Base-by-base conservation (phyloP, 1,140 invertebrate genomes). In the Danaus melanippus region DNA sequence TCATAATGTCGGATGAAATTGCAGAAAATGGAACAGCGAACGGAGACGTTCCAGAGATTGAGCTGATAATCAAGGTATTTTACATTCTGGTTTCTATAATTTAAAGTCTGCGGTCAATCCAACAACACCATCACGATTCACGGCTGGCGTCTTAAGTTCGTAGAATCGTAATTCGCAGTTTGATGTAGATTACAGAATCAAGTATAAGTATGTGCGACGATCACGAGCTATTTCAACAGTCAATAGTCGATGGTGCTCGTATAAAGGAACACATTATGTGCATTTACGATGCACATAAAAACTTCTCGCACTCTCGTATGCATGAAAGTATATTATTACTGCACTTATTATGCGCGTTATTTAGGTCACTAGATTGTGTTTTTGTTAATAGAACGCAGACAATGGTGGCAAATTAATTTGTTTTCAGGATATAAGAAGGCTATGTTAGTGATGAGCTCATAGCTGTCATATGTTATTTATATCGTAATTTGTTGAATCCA, bases 11-110 rank as follows among this genome's bases (percentile, higher is more conserved):
- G 74, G 87, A 88, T 76, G 87, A 88, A 85, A 79, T 86, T 53
- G 81, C 84, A 50, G 86, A 87, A 66, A 91, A 92, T 80, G 90
- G 90, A 66, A 90, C 90, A 62, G 88, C 86, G 69, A 91, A 92
- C 81, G 91, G 90, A 68, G 91, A 92, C 71, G 92, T 93, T 66
- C 92, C 92, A 43, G 92, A 93, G 86, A 93, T 93, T 73, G 93
- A 94, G 86, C 87, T 94, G 62, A 94, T 94, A 67, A 93, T 94
- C 66, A 94, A 94, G 92, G 93, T 93, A 85, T 42, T 43, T 46
- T 60, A 69, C 53, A 51, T 60, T 62, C 60, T 60, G 58, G 54
- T 68, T 66, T 32, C 4, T 32, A 32, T 32, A 32, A 32, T 32
- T 32, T 32, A 67, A 64, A 60, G 60, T 42, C 50, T 54, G 52